Base-by-base conservation (phyloP, 2,113 vertebrate genomes). In the Grammatotria lemairii region DNA sequence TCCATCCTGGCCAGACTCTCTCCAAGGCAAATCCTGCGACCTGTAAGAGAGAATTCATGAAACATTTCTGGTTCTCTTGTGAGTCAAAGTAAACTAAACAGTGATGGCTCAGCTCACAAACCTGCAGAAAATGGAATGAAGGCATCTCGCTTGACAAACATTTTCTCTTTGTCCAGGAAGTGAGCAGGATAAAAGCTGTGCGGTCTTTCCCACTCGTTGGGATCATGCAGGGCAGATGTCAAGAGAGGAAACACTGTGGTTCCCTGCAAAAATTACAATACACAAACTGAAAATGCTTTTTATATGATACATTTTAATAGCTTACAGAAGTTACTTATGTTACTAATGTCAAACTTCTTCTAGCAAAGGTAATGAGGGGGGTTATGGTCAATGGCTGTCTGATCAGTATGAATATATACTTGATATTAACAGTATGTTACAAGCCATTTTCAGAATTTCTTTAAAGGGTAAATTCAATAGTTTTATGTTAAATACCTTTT, bases 1-100 rank as follows among this genome's bases (percentile, higher is more conserved):
- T 60, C 57, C 57, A 60, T 33, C 28, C 57, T 60, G 57, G 57
- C 57, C 57, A 60, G 57, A 19, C 16, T 10, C 57, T 60, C 57
- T 60, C 57, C 57, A 0, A 33, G 28, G 19, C 33, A 65, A 65
- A n/a, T 2, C 60, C 60, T 65, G 31, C 31, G 6, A 65, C 60
- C 60, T 38, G 31, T 1, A 65, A 12, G 6, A 65, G 31, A 60
- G 26, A 60, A 60, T 7, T 68, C 10, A 65, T 23, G 21, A 55
- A 55, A 26, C 2, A 55, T 55, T 55, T 55, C 53, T 8, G 53
- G 21, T 21, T 55, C 11, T 26, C 21, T 13, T 55, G 54, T 55
- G 11, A 55, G 54, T 7, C 17, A n/a, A n/a, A 4, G 17, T n/a
- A 35, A 65, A 2, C 60, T 35, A 16, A 35, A n/a, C 31, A 35